A percentile compares a stretch with the other conserved stretches of the same genome.
phyloP scores from a whole-genome alignment of 2,113 vertebrate genomes.

The Chaetops frenatus region DNA sequence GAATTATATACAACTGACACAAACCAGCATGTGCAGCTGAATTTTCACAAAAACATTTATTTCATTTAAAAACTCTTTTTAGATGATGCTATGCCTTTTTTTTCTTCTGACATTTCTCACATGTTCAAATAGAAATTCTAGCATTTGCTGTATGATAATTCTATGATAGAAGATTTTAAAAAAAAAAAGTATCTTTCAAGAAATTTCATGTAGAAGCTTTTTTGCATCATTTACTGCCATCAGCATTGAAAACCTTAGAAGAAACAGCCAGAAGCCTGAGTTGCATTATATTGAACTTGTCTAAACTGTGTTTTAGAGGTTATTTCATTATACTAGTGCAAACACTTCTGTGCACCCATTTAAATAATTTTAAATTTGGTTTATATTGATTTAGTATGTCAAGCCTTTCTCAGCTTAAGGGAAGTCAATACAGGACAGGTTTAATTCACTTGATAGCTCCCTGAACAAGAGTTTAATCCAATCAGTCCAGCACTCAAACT shows the following conservation, averaged over 20 bases:
- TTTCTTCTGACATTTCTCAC: neutral
- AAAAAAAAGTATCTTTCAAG: accelerated
- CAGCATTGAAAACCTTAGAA: neutral
- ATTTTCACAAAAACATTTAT: neutral
- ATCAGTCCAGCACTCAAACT: slow-evolving; percentile 1
- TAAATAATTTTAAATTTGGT: slow-evolving; percentile 20
- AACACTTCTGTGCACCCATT: neutral
- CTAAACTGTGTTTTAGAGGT: neutral
- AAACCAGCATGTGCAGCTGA: neutral
- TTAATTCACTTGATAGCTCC: slow-evolving; percentile 10
- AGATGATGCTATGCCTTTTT: neutral
- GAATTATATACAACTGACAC: neutral
- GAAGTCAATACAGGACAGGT: neutral
- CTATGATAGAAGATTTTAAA: neutral
- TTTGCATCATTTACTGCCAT: neutral
- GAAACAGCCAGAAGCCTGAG: neutral
- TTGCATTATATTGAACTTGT: neutral
- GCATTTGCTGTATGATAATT: neutral
- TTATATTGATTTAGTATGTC: neutral
- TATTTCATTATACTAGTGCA: neutral
- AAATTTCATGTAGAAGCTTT: neutral
- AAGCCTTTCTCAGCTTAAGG: neutral
- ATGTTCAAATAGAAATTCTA: neutral
- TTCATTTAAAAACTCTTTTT: neutral
- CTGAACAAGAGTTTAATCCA: neutral